A percentile compares a stretch with the other conserved stretches of the same genome.
Conservation (phyloP, 2,113 vertebrate species). For the Miniopterus natalensis region DNA sequence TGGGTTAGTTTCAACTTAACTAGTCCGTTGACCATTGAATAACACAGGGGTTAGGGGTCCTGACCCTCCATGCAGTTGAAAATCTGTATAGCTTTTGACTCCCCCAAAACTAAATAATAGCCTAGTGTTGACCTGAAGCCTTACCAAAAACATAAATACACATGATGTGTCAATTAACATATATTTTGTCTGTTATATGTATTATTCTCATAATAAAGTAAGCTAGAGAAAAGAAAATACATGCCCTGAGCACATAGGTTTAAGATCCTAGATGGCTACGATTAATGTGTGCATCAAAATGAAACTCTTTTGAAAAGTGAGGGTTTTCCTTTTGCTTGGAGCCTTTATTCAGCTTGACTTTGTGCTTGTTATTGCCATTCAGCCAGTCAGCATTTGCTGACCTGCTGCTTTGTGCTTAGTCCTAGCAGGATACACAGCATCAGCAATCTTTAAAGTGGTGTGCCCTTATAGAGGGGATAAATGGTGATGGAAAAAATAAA, state of each 20-base stretch:
- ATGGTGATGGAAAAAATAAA: no score
- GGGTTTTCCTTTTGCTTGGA: not conserved
- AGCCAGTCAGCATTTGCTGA: not conserved
- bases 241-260: constrained; percentile 2
- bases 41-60: no score
- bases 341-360: constrained; percentile 35
- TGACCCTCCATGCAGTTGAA: no score
- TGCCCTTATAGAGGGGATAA: not conserved
- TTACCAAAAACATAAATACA: no score
- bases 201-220: no score
- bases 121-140: no score
- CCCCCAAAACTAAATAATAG: no score
- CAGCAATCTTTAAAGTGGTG: not conserved
- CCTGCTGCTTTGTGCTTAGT: not conserved
- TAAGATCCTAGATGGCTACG: constrained; percentile 39
- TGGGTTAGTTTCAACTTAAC: no score
- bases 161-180: no score
- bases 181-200: no score
- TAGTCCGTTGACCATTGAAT: no score
- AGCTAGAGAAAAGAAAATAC: not conserved
- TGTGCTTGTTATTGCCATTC: not conserved
- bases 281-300: constrained; percentile 52
- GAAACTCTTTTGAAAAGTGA: not conserved
- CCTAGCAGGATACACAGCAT: not conserved
- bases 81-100: no score